Conservation (phyloP, 2,888 invertebrate species). For the Bellardia bayeri region DNA sequence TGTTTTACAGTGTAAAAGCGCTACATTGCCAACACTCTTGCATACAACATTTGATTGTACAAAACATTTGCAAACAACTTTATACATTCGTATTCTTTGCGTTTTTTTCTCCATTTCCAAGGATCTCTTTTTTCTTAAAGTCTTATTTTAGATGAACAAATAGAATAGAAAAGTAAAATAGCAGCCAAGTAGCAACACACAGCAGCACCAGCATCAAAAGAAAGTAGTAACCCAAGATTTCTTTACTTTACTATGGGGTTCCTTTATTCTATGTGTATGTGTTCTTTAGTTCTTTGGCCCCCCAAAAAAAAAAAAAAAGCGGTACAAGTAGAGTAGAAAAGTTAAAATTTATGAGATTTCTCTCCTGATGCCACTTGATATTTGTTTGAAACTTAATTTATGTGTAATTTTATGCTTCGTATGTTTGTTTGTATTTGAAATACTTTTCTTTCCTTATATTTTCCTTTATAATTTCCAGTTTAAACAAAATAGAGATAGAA, state of each 20-base stretch:
- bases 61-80: constrained; percentile 34
- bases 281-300: constrained; percentile 24
- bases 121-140: constrained; percentile 48
- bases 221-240: constrained; percentile 52
- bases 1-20: neutral
- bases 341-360: constrained; percentile 75
- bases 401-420: constrained; percentile 68
- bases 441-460: neutral
- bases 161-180: constrained; percentile 24
- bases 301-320: neutral
- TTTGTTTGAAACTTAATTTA: constrained; percentile 71
- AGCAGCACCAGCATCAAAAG: constrained; percentile 26
- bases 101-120: neutral
- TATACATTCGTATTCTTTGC: neutral
- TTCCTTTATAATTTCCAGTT: constrained; percentile 21
- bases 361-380: constrained; percentile 75
- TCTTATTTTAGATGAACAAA: constrained; percentile 43
- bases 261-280: constrained; percentile 10
- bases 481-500: constrained; percentile 12
- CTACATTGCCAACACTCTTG: neutral
- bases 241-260: constrained; percentile 33
- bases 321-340: constrained; percentile 58
- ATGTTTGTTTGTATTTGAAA: constrained; percentile 50
- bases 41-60: constrained; percentile 5
- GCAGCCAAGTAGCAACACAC: constrained; percentile 3